These are phyloP conservation scores for Apis dorsata DNA, from an alignment of 1,140 invertebrate species.

Conservation along the genomic window DNA sequence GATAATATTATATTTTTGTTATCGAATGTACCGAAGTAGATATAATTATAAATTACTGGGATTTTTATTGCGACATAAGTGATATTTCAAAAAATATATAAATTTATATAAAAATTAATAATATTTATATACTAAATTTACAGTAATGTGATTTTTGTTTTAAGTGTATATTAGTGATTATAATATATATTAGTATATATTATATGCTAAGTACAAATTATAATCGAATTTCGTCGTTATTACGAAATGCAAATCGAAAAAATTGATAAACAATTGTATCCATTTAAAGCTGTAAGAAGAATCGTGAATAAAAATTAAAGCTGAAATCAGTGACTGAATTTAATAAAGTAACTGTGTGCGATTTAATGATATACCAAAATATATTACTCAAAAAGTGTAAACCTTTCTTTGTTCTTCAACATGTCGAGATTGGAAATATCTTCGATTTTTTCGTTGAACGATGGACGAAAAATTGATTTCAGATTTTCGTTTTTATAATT, in stretches of 20 bases:
- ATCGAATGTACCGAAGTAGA: too few relatives aligned
- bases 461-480: not conserved
- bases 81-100: too few relatives aligned
- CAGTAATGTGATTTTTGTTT: not conserved
- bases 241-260: not conserved
- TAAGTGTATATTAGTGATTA: not conserved
- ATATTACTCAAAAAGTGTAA: not conserved
- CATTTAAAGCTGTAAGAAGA: not conserved
- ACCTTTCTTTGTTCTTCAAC: not conserved
- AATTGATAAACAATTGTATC: not conserved
- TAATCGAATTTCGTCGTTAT: not conserved
- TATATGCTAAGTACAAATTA: not conserved
- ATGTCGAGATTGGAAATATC: not conserved
- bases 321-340: not conserved
- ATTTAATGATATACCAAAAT: not conserved
- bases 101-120: too few relatives aligned
- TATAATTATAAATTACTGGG: too few relatives aligned
- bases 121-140: too few relatives aligned
- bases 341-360: not conserved
- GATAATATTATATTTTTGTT: too few relatives aligned
- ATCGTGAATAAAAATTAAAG: not conserved
- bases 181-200: too few relatives aligned
- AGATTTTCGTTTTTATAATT: too few relatives aligned
- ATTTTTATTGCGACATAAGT: too few relatives aligned
- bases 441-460: not conserved